Conservation (phyloP, 2,113 vertebrate species). For the Cyanoderma ruficeps region DNA sequence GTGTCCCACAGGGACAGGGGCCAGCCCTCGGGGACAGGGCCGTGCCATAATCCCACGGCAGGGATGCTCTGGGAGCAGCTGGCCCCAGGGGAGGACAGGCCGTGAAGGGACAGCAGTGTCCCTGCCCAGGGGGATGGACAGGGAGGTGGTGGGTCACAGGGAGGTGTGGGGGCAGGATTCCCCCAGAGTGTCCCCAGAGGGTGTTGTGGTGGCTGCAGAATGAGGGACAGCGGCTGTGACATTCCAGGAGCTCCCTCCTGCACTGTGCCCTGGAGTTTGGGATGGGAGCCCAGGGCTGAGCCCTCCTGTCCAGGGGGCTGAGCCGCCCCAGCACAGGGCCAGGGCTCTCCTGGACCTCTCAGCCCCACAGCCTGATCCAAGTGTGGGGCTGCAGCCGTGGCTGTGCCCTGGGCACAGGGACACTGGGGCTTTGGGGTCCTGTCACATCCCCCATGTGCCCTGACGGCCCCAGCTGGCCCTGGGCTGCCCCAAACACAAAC, state of each 20-base stretch:
- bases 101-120: background rate
- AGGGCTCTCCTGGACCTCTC: background rate
- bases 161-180: background rate
- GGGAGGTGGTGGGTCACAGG: background rate
- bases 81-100: accelerated
- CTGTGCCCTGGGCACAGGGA: too few species aligned
- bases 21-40: accelerated
- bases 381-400: accelerated
- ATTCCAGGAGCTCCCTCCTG: background rate
- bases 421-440: accelerated
- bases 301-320: too few species aligned
- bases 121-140: background rate
- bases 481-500: background rate
- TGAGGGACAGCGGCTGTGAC: background rate
- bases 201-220: background rate
- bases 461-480: background rate
- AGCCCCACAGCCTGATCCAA: background rate
- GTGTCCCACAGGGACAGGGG: background rate
- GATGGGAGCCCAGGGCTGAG: accelerated
- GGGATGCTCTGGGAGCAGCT: background rate
- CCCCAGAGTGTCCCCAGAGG: background rate
- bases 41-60: accelerated
- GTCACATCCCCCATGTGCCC: accelerated
- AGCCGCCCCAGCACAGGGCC: background rate
- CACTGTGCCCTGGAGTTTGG: accelerated